Evolutionary conservation across 2,888 invertebrate species (phyloP), one percentile per base, ranked within the genome.

Genomic region (Cyclophora punctaria): DNA sequence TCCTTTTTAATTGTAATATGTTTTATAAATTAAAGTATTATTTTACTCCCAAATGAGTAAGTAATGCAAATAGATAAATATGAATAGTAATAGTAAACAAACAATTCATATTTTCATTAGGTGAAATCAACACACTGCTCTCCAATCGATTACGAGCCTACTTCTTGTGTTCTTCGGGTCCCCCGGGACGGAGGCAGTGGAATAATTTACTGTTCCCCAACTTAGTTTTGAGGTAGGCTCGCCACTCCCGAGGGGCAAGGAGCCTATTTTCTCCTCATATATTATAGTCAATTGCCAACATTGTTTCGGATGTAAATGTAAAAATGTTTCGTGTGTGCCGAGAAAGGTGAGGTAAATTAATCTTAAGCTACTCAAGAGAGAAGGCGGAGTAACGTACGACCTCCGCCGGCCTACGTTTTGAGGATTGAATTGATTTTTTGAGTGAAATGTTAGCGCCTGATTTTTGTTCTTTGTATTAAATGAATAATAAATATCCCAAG

Each of bases 171-270:
- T 81, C 77, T 81, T 80, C 78, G 44, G 60, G 83, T 71, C 75
- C 3, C 40, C 71, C 62, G 80, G 52, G 44, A 56, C 46, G 48
- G 48, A 60, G 69, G 66, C 65, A 66, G 64, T 56, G 60, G 80
- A 79, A 83, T 83, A 83, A 83, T 83, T 83, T 83, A 83, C 79
- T 75, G 77, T 74, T 77, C 63, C 62, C 71, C 65, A 74, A 77
- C 76, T 75, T 75, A 79, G 76, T 81, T 80, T 77, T 75, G 77
- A 79, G 76, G 77, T 75, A 69, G 75, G 75, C 75, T 52, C 60
- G 59, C 48, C 46, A 35, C 41, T 73, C 77, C 68, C 75, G 44
- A 44, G 68, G 69, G 75, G 35, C 52, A 34, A 37, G 46, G 57
- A 58, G 59, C 70, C 71, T 73, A 69, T 71, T 76, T 72, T 69